Base-by-base conservation (phyloP, 1,140 invertebrate species). In the Nebria ingens region DNA sequence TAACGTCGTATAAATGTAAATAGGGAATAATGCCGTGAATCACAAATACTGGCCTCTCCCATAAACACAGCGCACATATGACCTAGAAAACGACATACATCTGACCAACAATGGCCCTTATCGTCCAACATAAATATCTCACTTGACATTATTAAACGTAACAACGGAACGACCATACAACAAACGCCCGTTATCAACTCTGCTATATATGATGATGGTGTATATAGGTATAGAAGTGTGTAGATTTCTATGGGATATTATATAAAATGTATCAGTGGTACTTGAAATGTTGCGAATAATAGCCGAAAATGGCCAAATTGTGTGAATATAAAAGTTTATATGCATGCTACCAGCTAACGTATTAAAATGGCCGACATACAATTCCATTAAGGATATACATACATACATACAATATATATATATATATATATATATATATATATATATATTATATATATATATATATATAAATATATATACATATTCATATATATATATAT, bases 31-130 rank as follows among this genome's bases (percentile, higher is more conserved):
- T 17, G 40, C 40, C 15, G 40, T 45, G 40, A 45, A 45, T 45
- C 40, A 45, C 40, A 45, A 45, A 45, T 17, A 45, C 9, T n/a
- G n/a, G n/a, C n/a, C n/a, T n/a, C n/a, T n/a, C 3, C 40, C 40
- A 17, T 45, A 45, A 45, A 45, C 40, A 45, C 40, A 45, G 40
- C 40, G 40, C 40, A 45, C 40, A 45, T 45, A 45, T 45, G 40
- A 45, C 40, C 40, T 45, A 45, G 40, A 45, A 45, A 45, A 45
- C 40, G 40, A 45, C 40, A 45, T 17, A 45, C 40, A 45, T 45
- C 40, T 45, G 40, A 45, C 40, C 40, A 45, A 45, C 40, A 45
- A 45, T 45, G 40, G 40, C 40, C 40, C 40, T 45, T 45, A 45
- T 45, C 40, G 40, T 45, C 17, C 6, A 17, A 45, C 40, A 45